Evolutionary conservation across 1,140 invertebrate species (phyloP), one percentile per base, ranked within the genome.

Genomic region (Octopus sinensis): DNA sequence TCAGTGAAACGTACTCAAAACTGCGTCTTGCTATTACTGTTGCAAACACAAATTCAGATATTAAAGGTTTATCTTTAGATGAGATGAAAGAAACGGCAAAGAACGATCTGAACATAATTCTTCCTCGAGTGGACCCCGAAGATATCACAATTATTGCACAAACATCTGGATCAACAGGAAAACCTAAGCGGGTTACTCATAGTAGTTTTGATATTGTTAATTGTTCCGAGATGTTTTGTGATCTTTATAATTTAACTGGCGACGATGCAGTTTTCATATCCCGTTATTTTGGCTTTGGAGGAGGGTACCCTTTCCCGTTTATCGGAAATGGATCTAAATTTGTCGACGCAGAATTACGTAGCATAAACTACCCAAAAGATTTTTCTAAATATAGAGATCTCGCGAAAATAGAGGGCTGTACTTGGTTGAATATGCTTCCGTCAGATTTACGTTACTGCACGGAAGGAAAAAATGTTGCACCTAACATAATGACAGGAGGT

Each of bases 81-180:
- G 75, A 51, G 4, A 51, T 76, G 23, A n/a, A 13, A 23, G 43
- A 10, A 76, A 23, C 10, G 75, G 12, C 23, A 9, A 30, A 51
- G 10, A 30, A 12, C 75, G 75, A 30, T 9, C 7, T 9, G 9
- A 10, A 17, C 75, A 10, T 30, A 13, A 51, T 17, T 76, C 1
- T 76, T 51, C 75, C 75, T n/a, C 9, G 1, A 12, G 75, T 76
- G 2, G 23, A 76, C 23, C 43, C 75, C 4, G 75, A 76, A 76
- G 75, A 76, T 23, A 23, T 76, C 75, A 23, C 75, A 12, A 12
- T 62, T 62, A 62, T 62, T 12, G 17, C 17, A 12, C 56, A n/a
- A 76, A 76, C 75, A 9, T 76, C 75, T 23, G 75, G 75, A 76
- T 13, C 62, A 12, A 68, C 62, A n/a, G 62, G 62, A n/a, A 12